Base-by-base conservation (phyloP, 2,888 invertebrate species). In the Merodon equestris region DNA sequence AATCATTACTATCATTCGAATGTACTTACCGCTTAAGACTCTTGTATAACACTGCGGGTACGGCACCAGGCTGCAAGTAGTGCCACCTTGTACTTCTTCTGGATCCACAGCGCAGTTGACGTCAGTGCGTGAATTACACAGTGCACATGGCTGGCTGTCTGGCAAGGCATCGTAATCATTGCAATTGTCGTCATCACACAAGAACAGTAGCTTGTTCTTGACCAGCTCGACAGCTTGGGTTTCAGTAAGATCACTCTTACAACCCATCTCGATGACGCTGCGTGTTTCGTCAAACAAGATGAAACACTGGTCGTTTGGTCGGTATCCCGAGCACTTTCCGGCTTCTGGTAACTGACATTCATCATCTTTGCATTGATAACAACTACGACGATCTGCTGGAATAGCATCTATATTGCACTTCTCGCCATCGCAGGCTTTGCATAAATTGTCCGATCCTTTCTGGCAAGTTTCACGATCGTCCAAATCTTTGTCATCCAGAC, bases 81-180 rank as follows among this genome's bases (percentile, higher is more conserved):
- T 85, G 0, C 56, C 19, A 3, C 83, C 76, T 1, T 1, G 10
- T 4, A 86, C 82, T 5, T 1, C 40, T 0, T 18, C 1, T 0
- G 86, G 85, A 36, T 60, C 76, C 0, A 83, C 68, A 9, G 87
- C 86, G 61, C 87, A 87, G 0, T 66, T 67, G 38, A 45, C 45
- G 51, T 87, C 86, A 0, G 87, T 87, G 54, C 84, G 85, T 0
- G 87, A 87, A 15, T 84, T 87, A 67, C 87, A 88, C 1, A 88
- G 61, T 0, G 64, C 57, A 50, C 87, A 88, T 0, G 17, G 74
- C 44, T 86, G 82, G 0, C 77, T 12, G 4, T 47, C 42, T 0
- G 85, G 84, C 12, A 86, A 17, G 0, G 82, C 64, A 0, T 84
- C 84, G 0, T 83, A 1, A 0, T 82, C 76, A 17, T 87, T 87